Base-by-base conservation (phyloP, 2,113 vertebrate genomes). In the Saguinus midas region DNA sequence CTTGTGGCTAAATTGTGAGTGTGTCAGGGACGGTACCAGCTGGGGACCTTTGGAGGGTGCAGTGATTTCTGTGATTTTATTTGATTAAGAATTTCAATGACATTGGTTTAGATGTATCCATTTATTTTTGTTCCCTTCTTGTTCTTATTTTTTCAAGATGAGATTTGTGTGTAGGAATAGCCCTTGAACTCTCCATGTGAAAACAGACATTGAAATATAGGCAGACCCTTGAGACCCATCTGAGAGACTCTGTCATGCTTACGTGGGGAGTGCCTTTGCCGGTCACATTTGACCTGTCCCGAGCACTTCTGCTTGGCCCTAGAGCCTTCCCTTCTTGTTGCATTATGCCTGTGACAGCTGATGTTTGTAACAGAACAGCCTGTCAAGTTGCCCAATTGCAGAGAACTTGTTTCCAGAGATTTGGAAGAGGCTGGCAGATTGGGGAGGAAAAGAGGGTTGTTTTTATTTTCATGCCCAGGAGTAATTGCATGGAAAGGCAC, bases 381-480 rank as follows among this genome's bases (percentile, higher is more conserved):
- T 90, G 85, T 91, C 85, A 90, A 21, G 45, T 29, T 79, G 84
- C 76, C 84, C 57, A 37, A 0, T 43, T 50, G 66, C 76, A 89
- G 29, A 80, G 79, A 91, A 55, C 83, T 96, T 83, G 52, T 97
- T 96, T 94, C 92, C 82, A 48, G 70, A 76, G 40, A 83, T 25
- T 89, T 0, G 1, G 4, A 72, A 70, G 90, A 88, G 55, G 57
- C 82, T 94, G 94, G 84, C 87, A 48, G 43, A 50, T 0, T 72
- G 72, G 35, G 81, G 40, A 91, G 68, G 68, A 90, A 84, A 79
- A 89, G 37, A 18, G 52, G n/a, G 57, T 57, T 94, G 79, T 43
- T 97, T 94, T 96, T 84, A 73, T 94, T 96, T 93, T 57, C 70
- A 3, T 70, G 72, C 90, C 80, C 70, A 48, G 95, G 55, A 87